Conservation (phyloP, 1,140 invertebrate genomes). For the Zaprionus inermis region DNA sequence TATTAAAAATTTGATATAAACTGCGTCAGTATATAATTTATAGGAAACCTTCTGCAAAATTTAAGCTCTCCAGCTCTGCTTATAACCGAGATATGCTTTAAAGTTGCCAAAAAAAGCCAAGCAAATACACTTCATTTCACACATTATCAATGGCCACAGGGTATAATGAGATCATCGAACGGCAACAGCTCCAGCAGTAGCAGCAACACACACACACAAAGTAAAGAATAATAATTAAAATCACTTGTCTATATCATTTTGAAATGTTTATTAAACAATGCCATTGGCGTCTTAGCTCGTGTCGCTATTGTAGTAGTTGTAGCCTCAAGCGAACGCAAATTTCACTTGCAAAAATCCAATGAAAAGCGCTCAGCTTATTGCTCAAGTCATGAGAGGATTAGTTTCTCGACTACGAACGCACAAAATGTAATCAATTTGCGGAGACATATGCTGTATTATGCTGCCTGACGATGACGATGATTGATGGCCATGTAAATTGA, state of each 20-base stretch:
- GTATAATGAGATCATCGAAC: conserved; percentile 67
- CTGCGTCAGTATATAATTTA: fast-evolving
- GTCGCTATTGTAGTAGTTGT: conserved; percentile 12
- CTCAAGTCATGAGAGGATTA: conserved; percentile 60
- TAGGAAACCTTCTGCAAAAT: background rate
- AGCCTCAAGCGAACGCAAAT: conserved; percentile 31
- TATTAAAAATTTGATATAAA: background rate
- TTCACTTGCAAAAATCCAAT: conserved; percentile 35
- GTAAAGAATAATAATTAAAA: conserved; percentile 77
- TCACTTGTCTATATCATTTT: conserved; percentile 71
- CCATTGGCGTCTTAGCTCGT: conserved; percentile 45
- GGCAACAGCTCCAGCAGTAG: conserved; percentile 23
- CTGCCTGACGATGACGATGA: conserved; percentile 39
- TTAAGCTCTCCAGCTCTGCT: background rate
- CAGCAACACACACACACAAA: conserved; percentile 2
- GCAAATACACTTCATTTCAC: background rate
- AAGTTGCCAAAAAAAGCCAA: background rate
- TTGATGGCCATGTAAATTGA: conserved; percentile 57
- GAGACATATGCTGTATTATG: conserved; percentile 42
- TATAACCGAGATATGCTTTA: background rate
- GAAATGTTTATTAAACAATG: conserved; percentile 80
- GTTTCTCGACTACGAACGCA: conserved; percentile 23
- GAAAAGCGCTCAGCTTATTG: conserved; percentile 33
- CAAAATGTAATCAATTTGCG: conserved; percentile 76
- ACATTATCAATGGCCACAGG: background rate